Base-by-base conservation (phyloP, 2,888 invertebrate species). In the Conus canariensis region DNA sequence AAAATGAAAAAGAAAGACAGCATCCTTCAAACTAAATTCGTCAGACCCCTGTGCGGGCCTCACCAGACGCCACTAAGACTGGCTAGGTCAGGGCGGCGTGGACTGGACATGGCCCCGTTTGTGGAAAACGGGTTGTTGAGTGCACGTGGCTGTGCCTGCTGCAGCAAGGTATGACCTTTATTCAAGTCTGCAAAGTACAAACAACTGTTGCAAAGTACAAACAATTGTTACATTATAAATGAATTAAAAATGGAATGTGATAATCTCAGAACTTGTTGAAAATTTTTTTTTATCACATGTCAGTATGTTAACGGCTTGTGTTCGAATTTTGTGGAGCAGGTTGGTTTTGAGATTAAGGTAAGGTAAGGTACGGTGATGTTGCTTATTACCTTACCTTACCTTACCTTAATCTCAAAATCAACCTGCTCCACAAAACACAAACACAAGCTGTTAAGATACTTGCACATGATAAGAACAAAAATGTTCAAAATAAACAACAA, bases 11-110 rank as follows among this genome's bases (percentile, higher is more conserved):
- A 87, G 10, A 86, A n/a, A 67, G 45, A 89, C 70, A 25, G 85
- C 88, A 91, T 91, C 92, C 91, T 91, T 91, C 90, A 70, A 92
- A 88, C 70, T 77, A 91, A 91, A 91, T 91, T 91, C 86, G 87
- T 87, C 90, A 22, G 30, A 74, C 59, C 59, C 70, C 30, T 19
- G 60, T 56, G 82, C 10, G 25, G 74, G 59, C 22, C 74, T 90
- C 91, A 93, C 93, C 93, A 93, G 87, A 92, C 92, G 85, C 93
- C 93, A 90, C 94, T 94, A n/a, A 94, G 91, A 90, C 93, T 94
- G 60, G 93, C 94, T 25, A 94, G 91, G 90, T 94, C 94, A 60
- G 94, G 92, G 82, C 94, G 93, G 74, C 92, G 90, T 22, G 91
- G 87, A 82, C 45, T 89, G 25, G 92, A 90, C 45, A 91, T 30